Base-by-base conservation (phyloP, 2,888 invertebrate species). In the Meghimatium bilineatum region DNA sequence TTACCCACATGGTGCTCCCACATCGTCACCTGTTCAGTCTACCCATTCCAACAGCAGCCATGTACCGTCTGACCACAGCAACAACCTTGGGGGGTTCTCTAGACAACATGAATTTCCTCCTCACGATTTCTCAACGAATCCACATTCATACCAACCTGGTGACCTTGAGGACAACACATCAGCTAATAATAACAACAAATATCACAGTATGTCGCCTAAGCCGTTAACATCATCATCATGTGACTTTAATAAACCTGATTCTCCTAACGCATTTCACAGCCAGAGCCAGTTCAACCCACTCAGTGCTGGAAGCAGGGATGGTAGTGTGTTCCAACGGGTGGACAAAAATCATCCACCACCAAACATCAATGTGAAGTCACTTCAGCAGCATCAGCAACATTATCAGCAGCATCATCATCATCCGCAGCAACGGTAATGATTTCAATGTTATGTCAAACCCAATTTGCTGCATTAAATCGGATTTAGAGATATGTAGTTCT, bases 301-400 rank as follows among this genome's bases (percentile, higher is more conserved):
- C 10, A 34, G n/a, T 6, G 60, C 56, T 38, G 80, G 84, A 20
- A 32, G 32, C 17, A 26, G 79, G 23, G 83, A 83, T 36, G 80
- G 80, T 20, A 63, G 83, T 67, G 80, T 85, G 32, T 86, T 86
- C 79, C 87, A 87, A 63, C 77, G 85, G 36, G 78, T 85, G 29
- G 87, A 86, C 67, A 86, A 86, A 72, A 90, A 88, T 34, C 89
- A 26, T 29, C 79, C 89, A 23, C 91, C 91, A 60, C 91, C 91
- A 38, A 90, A 91, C 87, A 90, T 91, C n/a, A 91, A 91, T 86
- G 90, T 91, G 44, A 91, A 91, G 85, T 90, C 90, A 80, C 89
- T 91, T 88, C 90, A 89, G 81, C 89, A 89, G 74, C 89, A 82
- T 29, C 71, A 76, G 79, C 84, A 80, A 38, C 80, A 88, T 52